Base-by-base conservation (phyloP, 2,797 vertebrate species). In the Sebastes kiyomatsui region DNA sequence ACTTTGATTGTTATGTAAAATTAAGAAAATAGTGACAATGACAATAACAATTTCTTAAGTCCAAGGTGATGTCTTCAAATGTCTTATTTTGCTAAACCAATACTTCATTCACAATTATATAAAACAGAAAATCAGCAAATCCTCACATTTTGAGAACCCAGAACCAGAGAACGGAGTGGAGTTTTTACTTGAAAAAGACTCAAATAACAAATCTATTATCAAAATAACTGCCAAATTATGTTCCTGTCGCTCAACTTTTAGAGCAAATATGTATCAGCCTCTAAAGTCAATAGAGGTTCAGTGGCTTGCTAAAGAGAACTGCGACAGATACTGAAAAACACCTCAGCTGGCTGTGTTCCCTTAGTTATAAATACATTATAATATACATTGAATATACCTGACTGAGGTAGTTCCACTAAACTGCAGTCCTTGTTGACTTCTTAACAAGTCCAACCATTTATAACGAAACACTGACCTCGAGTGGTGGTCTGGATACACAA, bases 401-500 rank as follows among this genome's bases (percentile, higher is more conserved):
- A 56, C 25, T 32, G 23, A 72, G 25, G 42, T n/a, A 5, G 25
- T 38, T 27, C 2, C 7, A 28, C 14, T 62, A 61, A 25, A 25
- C 14, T 61, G 5, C 9, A 70, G 4, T 22, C n/a, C 0, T 58
- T 27, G 18, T 18, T 4, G 14, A 78, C 2, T 3, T 12, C 16
- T 22, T 0, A 10, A 49, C 16, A 30, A 61, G n/a, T 59, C 4
- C 6, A 62, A 6, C 27, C 10, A 28, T 82, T 83, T 77, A 8
- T 79, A 54, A 72, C 68, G 14, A 87, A 91, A 93, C 59, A 65
- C 85, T 92, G 91, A 81, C 86, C 76, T 72, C 92, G 58, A 18
- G 88, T 92, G 92, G 88, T n/a, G 1, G 33, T 80, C 72, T 20
- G 16, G 25, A 35, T 2, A 68, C 23, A 77, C 28, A 58, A 55